Base-by-base conservation (phyloP, 1,140 invertebrate genomes). In the Cylas formicarius region DNA sequence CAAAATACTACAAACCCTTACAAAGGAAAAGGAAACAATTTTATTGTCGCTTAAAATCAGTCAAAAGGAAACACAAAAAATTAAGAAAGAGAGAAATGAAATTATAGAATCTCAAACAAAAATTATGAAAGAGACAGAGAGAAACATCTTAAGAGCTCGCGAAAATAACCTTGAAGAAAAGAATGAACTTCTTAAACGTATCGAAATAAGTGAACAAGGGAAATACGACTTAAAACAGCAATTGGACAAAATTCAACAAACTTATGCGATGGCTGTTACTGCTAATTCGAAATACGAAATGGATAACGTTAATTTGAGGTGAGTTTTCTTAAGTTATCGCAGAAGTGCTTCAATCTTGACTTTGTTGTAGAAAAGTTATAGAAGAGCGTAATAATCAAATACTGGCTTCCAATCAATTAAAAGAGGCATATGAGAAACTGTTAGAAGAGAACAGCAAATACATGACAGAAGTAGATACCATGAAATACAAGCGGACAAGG, bases 381-480 rank as follows among this genome's bases (percentile, higher is more conserved):
- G 52, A 58, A 22, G 59, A 61, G 16, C 32, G 51, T n/a, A 59
- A 52, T 23, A 4, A 24, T 6, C 48, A 63, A 46, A 17, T 65
- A 10, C 22, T n/a, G 18, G 53, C 54, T 13, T 23, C 44, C 11
- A 34, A 9, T 9, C 21, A 47, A n/a, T 9, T 48, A 8, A 63
- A 64, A 48, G 61, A 65, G 46, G 55, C 58, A 8, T 65, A 65
- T 37, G 57, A 62, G 44, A 59, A 62, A 34, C 27, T 66, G 10
- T 48, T 63, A 11, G 61, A 66, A 48, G 60, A 65, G 36, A 64
- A 65, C 40, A 60, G 50, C 29, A 61, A 55, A 35, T 40, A 60
- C 6, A 48, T 53, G 46, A 53, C 53, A 0, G 62, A 66, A 37
- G 31, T 64, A 1, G 62, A 66, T 42, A 62, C 57, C 7, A 16